phyloP scores from a whole-genome alignment of 2,113 vertebrate genomes.

The Alligator sinensis region DNA sequence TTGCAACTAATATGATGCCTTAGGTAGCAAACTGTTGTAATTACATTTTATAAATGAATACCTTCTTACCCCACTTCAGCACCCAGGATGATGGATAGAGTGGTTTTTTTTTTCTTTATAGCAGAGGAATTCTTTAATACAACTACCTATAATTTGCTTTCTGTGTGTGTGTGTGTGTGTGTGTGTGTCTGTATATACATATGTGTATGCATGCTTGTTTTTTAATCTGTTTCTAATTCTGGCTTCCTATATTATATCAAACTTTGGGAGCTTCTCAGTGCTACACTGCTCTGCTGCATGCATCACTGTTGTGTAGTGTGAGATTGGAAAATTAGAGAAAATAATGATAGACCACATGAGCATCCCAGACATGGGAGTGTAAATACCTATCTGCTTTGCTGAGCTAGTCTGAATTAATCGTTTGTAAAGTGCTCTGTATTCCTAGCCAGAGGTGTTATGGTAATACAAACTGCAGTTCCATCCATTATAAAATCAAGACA shows the following conservation, averaged over 20 bases:
- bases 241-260: too few species aligned
- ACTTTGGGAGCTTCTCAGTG: neutral
- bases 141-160: too few species aligned
- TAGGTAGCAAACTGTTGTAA: neutral
- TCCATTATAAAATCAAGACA: too few species aligned
- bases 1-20: constrained; percentile 56
- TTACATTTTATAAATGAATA: neutral
- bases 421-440: too few species aligned
- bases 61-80: neutral
- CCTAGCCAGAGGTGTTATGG: too few species aligned
- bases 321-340: neutral
- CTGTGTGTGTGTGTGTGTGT: too few species aligned
- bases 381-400: too few species aligned
- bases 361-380: neutral
- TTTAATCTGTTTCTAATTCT: too few species aligned
- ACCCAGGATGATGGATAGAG: constrained; percentile 30
- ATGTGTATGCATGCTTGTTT: too few species aligned
- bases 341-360: neutral
- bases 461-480: too few species aligned
- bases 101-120: neutral
- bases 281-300: neutral
- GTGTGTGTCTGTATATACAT: too few species aligned
- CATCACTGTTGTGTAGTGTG: neutral
- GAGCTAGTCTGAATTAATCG: too few species aligned
- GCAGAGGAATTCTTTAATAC: neutral